phyloP scores from a whole-genome alignment of 2,797 vertebrate species.

The Halcyon chelicuti region DNA sequence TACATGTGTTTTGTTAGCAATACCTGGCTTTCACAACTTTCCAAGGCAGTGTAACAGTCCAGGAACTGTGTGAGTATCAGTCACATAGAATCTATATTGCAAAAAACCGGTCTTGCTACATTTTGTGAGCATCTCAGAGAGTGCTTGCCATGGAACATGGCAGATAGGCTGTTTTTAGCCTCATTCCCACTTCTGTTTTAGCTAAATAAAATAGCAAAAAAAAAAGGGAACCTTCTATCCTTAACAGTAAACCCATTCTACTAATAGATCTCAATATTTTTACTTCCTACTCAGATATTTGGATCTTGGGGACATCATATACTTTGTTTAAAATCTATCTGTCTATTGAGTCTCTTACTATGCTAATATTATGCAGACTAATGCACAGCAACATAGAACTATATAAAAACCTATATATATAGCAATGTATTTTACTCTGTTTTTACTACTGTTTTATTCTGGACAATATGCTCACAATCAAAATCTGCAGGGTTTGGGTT shows the following conservation, averaged over 20 bases:
- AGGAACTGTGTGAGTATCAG: neutral
- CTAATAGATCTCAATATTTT: neutral
- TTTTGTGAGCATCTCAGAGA: neutral
- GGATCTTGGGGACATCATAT: neutral
- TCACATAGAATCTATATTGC: rapidly evolving
- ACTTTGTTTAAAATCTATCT: neutral
- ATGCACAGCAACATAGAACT: neutral
- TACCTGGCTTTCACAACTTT: neutral
- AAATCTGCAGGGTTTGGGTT: neutral
- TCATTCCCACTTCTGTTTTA: neutral
- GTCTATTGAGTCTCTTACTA: neutral
- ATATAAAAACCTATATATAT: neutral
- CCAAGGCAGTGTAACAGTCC: neutral
- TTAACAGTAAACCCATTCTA: neutral
- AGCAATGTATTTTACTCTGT: neutral
- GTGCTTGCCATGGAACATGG: neutral
- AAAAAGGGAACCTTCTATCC: neutral
- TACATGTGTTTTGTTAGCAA: neutral
- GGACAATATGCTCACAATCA: neutral
- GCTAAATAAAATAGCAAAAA: neutral
- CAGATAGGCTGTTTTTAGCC: neutral
- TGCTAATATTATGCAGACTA: neutral
- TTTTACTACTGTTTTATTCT: neutral
- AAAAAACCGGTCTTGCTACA: neutral
- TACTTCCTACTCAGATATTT: neutral